Evolutionary conservation across 2,113 vertebrate species (phyloP), one percentile per base, ranked within the genome.

Genomic region (Psittacula cyanocephala): DNA sequence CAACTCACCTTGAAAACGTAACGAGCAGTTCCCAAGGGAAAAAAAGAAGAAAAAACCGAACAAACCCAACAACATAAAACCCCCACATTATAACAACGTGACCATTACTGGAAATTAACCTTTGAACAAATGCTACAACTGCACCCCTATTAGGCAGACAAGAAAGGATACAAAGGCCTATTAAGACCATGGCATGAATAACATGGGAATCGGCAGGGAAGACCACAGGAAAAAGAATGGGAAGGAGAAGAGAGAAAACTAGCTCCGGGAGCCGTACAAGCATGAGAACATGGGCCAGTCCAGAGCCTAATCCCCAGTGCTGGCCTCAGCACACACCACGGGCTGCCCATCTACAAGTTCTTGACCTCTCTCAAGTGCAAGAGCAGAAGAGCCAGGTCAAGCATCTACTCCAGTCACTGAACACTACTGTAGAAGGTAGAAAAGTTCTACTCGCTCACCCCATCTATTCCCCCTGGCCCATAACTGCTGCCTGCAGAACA

Each of bases 371-470:
- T 47, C 57, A 60, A 62, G 27, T 8, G 62, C 27, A 35, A 46
- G 49, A 37, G 44, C 92, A 49, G 24, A 33, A 39, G 27, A 39
- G n/a, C 27, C 59, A 15, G 60, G 25, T 22, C 86, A 17, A 43
- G 11, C 31, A 53, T 4, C 67, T 24, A 7, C 49, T 27, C 17
- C 0, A 17, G 29, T 2, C 47, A 13, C 31, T 3, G n/a, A 70
- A 22, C 33, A 6, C 28, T 10, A 11, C 2, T 7, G 24, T 0
- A 80, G 27, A 41, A 82, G 49, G 10, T 2, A 24, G n/a, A 41
- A 20, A 86, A 92, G 69, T 87, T 91, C 44, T 15, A 20, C 41
- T 49, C 5, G 15, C 25, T 79, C 37, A 18, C 7, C 39, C 81
- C 35, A 39, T 53, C 31, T 29, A 15, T 20, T 59, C 43, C 50